Percentiles rank a stretch among this genome's conserved stretches.
phyloP scores from a whole-genome alignment of 2,888 invertebrate genomes.

The Cheilosia impressa region DNA sequence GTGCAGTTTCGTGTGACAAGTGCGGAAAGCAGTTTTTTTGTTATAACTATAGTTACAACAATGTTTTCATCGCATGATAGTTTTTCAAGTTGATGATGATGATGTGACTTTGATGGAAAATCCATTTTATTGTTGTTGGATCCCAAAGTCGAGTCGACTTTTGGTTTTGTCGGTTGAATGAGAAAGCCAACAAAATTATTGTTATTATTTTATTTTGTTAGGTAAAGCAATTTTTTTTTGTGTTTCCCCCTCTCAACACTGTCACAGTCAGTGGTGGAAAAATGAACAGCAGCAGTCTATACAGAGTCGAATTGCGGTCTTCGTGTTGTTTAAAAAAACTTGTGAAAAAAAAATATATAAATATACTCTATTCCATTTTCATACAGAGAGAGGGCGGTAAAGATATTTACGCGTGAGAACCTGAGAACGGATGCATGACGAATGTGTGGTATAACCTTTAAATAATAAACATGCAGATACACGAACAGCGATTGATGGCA shows the following conservation, averaged over 20 bases:
- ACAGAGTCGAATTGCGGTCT: slow-evolving; percentile 12
- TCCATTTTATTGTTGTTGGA: slow-evolving; percentile 54
- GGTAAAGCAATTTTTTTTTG: slow-evolving; percentile 6
- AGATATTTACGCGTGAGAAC: slow-evolving; percentile 72
- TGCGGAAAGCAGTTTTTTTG: slow-evolving; percentile 61
- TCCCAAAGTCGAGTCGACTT: neutral
- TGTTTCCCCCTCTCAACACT: slow-evolving; percentile 5
- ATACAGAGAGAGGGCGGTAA: slow-evolving; percentile 44
- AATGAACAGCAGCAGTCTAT: slow-evolving; percentile 29
- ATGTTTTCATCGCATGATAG: slow-evolving; percentile 67
- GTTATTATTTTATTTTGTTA: slow-evolving; percentile 70
- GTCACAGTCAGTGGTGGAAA: slow-evolving; percentile 62
- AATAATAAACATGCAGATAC: slow-evolving; percentile 61
- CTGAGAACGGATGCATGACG: slow-evolving; percentile 75
- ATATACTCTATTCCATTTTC: neutral
- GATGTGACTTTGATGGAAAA: slow-evolving; percentile 75
- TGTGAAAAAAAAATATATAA: neutral
- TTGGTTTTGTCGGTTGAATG: slow-evolving; percentile 71
- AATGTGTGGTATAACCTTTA: slow-evolving; percentile 54
- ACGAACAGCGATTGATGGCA: slow-evolving; percentile 44
- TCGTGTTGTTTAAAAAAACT: slow-evolving; percentile 24
- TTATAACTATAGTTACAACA: slow-evolving; percentile 27
- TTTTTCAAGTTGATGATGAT: slow-evolving; percentile 51
- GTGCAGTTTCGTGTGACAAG: slow-evolving; percentile 74
- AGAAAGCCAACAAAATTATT: slow-evolving; percentile 72